These are phyloP conservation scores for Paramormyrops hopkinsi DNA, from an alignment of 2,797 vertebrate species.

Conservation along the genomic window DNA sequence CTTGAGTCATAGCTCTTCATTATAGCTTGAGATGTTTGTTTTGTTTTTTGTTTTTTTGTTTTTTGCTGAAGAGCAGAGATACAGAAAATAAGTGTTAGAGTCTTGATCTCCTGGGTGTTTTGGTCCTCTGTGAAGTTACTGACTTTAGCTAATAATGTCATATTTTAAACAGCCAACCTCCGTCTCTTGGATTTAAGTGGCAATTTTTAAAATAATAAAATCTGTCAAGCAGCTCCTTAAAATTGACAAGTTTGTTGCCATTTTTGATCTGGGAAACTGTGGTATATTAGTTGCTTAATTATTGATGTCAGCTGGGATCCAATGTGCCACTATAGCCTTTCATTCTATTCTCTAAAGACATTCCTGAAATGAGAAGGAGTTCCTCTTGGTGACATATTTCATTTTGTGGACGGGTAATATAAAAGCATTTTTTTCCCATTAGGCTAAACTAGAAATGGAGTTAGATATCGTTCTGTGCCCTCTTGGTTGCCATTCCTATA, in stretches of 20 bases:
- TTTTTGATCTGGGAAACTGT: constrained; percentile 39
- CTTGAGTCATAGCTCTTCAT: background rate
- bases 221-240: constrained; percentile 30
- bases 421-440: constrained; percentile 25
- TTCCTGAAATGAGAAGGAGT: constrained; percentile 23
- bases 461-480: constrained; percentile 11
- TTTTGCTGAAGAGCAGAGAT: background rate
- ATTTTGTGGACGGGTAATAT: constrained; percentile 31
- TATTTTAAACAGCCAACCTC: constrained; percentile 18
- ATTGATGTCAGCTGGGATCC: constrained; percentile 31
- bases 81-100: background rate
- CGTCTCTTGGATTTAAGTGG: constrained; percentile 18
- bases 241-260: constrained; percentile 29
- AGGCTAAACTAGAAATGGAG: constrained; percentile 7
- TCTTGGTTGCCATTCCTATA: constrained; percentile 17
- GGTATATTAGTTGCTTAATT: constrained; percentile 33
- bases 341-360: constrained; percentile 15
- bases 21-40: background rate
- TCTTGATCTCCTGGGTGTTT: background rate
- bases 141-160: constrained; percentile 20
- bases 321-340: constrained; percentile 18
- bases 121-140: background rate
- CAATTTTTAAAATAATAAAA: constrained; percentile 36
- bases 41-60: background rate
- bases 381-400: constrained; percentile 26